Evolutionary conservation across 2,888 invertebrate species (phyloP).

Genomic region (Tholera decimalis): DNA sequence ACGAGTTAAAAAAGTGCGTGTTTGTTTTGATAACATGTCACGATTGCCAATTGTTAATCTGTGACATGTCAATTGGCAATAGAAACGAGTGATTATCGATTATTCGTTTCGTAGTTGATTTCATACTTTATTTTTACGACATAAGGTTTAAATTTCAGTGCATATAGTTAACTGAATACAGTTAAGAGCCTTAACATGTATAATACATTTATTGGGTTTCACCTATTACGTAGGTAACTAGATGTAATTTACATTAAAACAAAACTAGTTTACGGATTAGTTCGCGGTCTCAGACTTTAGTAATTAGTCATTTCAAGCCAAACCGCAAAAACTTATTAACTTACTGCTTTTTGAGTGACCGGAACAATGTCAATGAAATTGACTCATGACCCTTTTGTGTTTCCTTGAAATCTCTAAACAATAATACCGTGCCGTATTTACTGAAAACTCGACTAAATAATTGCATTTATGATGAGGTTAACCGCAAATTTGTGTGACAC

Average conservation of each 20-base stretch:
- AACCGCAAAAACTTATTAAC: constrained; percentile 20
- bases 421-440: constrained; percentile 31
- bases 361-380: constrained; percentile 28
- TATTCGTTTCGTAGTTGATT: background rate
- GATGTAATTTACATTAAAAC: constrained; percentile 19
- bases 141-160: constrained; percentile 6
- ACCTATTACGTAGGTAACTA: constrained; percentile 37
- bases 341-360: constrained; percentile 10
- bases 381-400: constrained; percentile 36
- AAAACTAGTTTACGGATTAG: constrained; percentile 27
- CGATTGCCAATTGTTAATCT: constrained; percentile 31
- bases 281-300: constrained; percentile 18
- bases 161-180: background rate
- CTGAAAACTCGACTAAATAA: constrained; percentile 31
- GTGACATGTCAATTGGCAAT: constrained; percentile 25
- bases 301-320: constrained; percentile 29
- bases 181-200: constrained; percentile 28
- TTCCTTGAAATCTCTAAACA: constrained; percentile 49
- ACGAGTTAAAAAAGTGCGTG: background rate
- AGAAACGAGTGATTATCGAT: background rate
- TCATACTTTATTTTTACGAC: background rate
- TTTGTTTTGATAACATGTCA: constrained; percentile 37
- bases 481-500: constrained; percentile 22
- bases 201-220: constrained; percentile 17
- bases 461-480: constrained; percentile 20